phyloP scores from a whole-genome alignment of 1,140 invertebrate species.

The Diploscapter pachys region DNA sequence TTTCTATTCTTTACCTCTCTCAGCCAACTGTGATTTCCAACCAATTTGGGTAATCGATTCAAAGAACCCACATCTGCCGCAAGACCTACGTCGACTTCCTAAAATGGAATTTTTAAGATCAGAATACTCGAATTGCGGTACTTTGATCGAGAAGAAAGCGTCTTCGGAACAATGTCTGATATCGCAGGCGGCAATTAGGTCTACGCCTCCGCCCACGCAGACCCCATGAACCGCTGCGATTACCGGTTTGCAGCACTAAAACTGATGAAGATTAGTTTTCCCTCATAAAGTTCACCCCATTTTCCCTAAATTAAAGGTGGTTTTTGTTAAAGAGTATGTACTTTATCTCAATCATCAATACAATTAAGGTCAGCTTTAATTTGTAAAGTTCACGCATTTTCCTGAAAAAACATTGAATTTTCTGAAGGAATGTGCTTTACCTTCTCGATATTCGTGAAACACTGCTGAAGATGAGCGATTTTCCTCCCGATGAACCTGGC shows the following conservation, averaged over 20 bases:
- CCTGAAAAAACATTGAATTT: not conserved
- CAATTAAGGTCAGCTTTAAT: not conserved
- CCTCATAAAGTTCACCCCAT: not conserved
- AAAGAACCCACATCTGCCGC: constrained; percentile 89
- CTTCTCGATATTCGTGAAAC: constrained; percentile 19
- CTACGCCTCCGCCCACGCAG: constrained; percentile 29
- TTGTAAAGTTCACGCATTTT: not conserved
- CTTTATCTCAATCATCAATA: not conserved
- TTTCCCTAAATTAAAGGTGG: not conserved
- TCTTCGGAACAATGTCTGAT: constrained; percentile 27
- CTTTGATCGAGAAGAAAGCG: constrained; percentile 30
- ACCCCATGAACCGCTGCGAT: constrained; percentile 27
- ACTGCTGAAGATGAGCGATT: constrained; percentile 17
- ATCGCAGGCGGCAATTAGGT: constrained; percentile 32
- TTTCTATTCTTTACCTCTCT: constrained; percentile 66
- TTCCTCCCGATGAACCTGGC: constrained; percentile 2
- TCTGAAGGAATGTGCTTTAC: not conserved
- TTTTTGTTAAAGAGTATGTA: not conserved
- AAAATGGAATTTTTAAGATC: not conserved
- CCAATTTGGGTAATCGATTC: constrained; percentile 86
- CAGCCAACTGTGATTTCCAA: constrained; percentile 80
- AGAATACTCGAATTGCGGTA: not conserved
- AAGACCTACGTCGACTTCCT: constrained; percentile 70
- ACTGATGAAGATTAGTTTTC: constrained; percentile 1
- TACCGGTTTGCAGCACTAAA: constrained; percentile 30